Evolutionary conservation across 2,113 vertebrate species (phyloP).

Genomic region (Megaptera novaeangliae): DNA sequence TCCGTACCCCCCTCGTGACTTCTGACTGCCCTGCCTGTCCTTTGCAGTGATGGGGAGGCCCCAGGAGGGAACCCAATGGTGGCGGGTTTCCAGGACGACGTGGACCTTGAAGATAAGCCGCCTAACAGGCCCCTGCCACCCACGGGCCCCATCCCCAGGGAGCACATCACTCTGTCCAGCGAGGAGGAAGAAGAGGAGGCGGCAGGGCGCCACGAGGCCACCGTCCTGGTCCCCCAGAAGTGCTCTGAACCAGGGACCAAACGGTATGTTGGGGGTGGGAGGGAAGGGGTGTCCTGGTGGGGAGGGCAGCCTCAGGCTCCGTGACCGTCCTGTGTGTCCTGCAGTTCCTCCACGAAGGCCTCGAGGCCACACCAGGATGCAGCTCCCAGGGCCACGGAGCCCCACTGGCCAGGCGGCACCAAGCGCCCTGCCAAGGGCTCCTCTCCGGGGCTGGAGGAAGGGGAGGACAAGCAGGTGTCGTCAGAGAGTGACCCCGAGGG

Average conservation of each 20-base stretch:
- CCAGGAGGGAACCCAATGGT: conserved; percentile 92
- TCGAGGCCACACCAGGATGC: conserved; percentile 70
- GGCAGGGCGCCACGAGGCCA: background rate
- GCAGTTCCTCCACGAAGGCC: conserved; percentile 78
- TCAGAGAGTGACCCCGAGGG: conserved; percentile 91
- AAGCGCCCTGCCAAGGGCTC: conserved; percentile 47
- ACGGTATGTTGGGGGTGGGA: conserved; percentile 74
- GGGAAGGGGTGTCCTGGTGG: no score
- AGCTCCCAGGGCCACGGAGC: conserved; percentile 70
- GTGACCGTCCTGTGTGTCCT: background rate
- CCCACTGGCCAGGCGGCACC: conserved; percentile 35
- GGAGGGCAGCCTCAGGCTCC: rapidly evolving
- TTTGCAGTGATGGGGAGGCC: conserved; percentile 86
- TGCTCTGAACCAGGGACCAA: conserved; percentile 76
- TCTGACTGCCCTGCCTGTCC: background rate
- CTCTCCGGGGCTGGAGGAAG: conserved; percentile 63
- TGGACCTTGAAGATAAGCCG: conserved; percentile 89
- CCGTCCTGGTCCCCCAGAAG: conserved; percentile 23
- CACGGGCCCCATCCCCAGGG: conserved; percentile 76
- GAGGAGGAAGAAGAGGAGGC: conserved; percentile 85
- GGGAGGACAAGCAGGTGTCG: conserved; percentile 67
- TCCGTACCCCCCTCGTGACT: rapidly evolving
- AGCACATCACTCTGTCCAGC: conserved; percentile 85
- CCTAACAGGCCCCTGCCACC: conserved; percentile 50
- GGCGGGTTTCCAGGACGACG: conserved; percentile 91